Evolutionary conservation across 2,797 vertebrate species (phyloP).

Genomic region (Myotis vivesi): DNA sequence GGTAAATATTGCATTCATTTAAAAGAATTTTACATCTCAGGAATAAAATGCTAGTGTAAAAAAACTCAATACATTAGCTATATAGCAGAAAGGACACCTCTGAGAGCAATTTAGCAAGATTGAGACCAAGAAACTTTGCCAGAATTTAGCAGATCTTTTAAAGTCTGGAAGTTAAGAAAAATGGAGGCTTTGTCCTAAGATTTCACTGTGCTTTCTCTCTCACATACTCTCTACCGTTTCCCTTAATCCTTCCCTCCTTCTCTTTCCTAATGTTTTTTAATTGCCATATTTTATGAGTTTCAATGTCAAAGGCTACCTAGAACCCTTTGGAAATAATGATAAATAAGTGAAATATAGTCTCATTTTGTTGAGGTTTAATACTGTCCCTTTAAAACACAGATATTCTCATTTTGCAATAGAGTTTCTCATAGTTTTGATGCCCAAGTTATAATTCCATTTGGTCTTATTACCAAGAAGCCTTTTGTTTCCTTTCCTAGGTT

Average conservation of each 20-base stretch:
- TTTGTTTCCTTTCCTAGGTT: not conserved
- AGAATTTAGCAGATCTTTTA: not conserved
- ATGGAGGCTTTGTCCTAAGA: not conserved
- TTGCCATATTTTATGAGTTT: not conserved
- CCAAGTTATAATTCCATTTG: not conserved
- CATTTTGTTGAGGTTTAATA: not conserved
- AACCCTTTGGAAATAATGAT: constrained; percentile 1
- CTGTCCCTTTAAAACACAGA: not conserved
- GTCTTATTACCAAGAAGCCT: not conserved
- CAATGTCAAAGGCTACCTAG: not conserved
- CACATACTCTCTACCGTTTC: not conserved
- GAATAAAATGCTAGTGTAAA: not conserved
- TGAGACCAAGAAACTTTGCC: not conserved
- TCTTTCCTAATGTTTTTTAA: not conserved
- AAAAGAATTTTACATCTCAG: not conserved
- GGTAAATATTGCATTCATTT: not conserved
- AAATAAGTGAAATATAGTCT: not conserved
- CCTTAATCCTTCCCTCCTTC: not conserved
- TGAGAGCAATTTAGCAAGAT: not conserved
- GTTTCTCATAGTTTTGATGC: not conserved
- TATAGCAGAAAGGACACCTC: not conserved
- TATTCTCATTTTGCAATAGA: not conserved
- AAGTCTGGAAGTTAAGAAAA: not conserved
- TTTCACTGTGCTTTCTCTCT: not conserved
- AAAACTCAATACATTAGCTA: not conserved